These are phyloP conservation scores for Cephus spinipes DNA, from an alignment of 2,888 invertebrate species.

Conservation along the genomic window DNA sequence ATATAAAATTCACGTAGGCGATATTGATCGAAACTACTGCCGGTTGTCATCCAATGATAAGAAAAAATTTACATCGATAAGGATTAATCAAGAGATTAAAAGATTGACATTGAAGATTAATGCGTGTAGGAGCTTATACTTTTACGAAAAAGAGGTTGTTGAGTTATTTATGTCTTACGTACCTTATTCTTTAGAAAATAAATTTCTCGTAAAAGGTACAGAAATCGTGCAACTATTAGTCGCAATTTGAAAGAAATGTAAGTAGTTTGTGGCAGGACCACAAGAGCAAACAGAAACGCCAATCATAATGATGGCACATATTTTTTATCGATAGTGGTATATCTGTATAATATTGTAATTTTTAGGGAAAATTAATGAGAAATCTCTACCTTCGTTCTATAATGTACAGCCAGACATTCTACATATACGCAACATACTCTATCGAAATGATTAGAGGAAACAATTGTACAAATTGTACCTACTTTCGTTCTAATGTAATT, in stretches of 20 bases:
- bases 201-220: background rate
- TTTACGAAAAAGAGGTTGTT: background rate
- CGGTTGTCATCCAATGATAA: background rate
- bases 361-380: background rate
- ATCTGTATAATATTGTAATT: background rate
- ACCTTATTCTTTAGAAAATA: background rate
- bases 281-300: background rate
- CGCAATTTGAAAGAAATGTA: background rate
- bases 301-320: background rate
- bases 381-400: conserved; percentile 7
- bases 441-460: conserved; percentile 17
- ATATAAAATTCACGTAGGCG: background rate
- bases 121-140: background rate
- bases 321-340: background rate
- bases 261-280: background rate
- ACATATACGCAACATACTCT: conserved; percentile 16
- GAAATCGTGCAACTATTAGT: background rate
- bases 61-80: background rate
- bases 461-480: conserved; percentile 33
- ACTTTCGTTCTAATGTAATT: conserved; percentile 26
- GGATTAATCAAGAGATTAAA: background rate
- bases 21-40: background rate
- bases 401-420: background rate
- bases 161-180: conserved; percentile 3
- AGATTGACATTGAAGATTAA: background rate